Base-by-base conservation (phyloP, 2,888 invertebrate genomes). In the Amblyjoppa fuscipennis region DNA sequence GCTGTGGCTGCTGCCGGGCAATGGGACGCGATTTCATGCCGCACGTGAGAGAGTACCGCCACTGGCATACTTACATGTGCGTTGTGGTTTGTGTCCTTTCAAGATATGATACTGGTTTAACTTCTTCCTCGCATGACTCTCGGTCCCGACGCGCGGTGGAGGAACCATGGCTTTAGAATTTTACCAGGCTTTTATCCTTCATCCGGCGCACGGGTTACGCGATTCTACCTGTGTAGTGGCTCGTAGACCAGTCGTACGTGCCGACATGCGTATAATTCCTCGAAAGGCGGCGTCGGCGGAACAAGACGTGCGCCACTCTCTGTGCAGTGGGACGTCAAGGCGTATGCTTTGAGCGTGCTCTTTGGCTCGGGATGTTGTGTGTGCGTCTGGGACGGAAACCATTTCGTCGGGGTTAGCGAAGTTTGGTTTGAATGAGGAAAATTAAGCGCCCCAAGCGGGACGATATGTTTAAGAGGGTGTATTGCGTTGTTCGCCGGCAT, bases 211-310 rank as follows among this genome's bases (percentile, higher is more conserved):
- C 59, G 59, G 20, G 59, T 59, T 28, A 11, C 59, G 28, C 59
- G 25, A 28, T 28, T 25, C 3, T 28, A 59, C 11, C 25, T 28
- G 59, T 34, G 34, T 25, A 28, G 41, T 61, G 41, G 59, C 49
- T 64, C 53, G 31, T 59, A 28, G 25, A 13, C 31, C 56, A 38
- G 49, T 73, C 49, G 49, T 68, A 84, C 84, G 76, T 77, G 84
- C 75, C 66, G 80, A 84, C 84, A 71, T 59, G 80, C 71, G 70
- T 76, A 81, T 80, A 81, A 84, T 84, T 81, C 80, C 59, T 38
- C 34, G 59, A 59, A 59, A 25, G n/a, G 64, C 28, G 53, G 13
- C 1, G 20, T 45, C 53, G 53, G 11, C 28, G 56, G 6, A 38
- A 25, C 4, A 51, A 25, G 28, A 25, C 28, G 49, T 41, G 45